A percentile compares a stretch with the other conserved stretches of the same genome.
phyloP scores from a whole-genome alignment of 2,113 vertebrate genomes.

The Clarias magur region DNA sequence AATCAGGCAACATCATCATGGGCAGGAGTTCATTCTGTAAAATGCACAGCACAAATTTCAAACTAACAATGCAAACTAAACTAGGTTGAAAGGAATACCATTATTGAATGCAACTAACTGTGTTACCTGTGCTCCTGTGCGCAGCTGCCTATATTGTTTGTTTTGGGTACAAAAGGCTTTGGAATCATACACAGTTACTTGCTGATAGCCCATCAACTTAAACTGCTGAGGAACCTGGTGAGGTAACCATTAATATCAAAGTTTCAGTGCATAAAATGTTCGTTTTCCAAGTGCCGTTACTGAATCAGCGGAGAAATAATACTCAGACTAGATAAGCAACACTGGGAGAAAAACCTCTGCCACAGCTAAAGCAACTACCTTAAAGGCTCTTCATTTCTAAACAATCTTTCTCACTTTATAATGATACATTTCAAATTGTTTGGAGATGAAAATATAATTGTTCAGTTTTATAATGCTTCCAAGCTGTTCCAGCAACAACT shows the following conservation, averaged over 20 bases:
- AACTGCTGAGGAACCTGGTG: conserved; percentile 83
- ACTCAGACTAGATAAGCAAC: not conserved
- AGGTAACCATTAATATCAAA: not conserved
- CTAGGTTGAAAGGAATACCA: not conserved
- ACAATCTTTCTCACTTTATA: too few species aligned
- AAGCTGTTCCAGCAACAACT: too few species aligned
- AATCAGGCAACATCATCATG: conserved; percentile 25
- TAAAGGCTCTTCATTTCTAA: too few species aligned
- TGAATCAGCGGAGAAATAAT: not conserved
- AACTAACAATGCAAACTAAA: conserved; percentile 38
- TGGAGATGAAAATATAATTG: too few species aligned
- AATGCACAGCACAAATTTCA: not conserved
- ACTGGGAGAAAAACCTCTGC: not conserved
- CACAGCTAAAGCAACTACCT: too few species aligned
- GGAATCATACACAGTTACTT: conserved; percentile 68
- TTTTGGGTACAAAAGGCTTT: conserved; percentile 69
- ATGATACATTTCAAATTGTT: too few species aligned
- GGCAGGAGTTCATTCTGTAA: conserved; percentile 74
- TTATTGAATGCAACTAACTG: not conserved
- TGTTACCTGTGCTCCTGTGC: conserved; percentile 78
- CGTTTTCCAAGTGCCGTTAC: not conserved
- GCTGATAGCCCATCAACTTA: conserved; percentile 77
- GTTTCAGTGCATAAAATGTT: not conserved
- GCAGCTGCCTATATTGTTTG: conserved; percentile 71
- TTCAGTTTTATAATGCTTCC: too few species aligned